Evolutionary conservation across 30 jellyfish, hydroid and myxozoan genomes (phyloP).

Genomic region (Pseudorhiza aurosa): DNA sequence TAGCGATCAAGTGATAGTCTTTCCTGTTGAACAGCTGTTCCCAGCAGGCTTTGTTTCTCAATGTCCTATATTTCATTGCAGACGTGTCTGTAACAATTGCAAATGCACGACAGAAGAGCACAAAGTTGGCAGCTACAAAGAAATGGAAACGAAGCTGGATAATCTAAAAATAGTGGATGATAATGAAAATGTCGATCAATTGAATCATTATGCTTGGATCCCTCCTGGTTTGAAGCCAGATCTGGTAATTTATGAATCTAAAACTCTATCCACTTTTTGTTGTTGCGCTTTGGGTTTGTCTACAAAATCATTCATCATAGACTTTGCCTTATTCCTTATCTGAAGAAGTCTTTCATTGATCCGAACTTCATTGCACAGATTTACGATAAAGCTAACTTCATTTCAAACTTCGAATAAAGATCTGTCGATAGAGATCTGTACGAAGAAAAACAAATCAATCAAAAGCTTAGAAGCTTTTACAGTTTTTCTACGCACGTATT

Average conservation of each 20-base stretch:
- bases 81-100: conserved; percentile 86
- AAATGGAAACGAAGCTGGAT: conserved; percentile 46
- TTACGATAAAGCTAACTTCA: no score
- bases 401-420: no score
- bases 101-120: conserved; percentile 86
- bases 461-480: no score
- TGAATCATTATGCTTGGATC: conserved; percentile 86
- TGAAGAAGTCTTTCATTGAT: no score
- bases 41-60: background rate
- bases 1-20: background rate
- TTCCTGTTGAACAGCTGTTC: conserved; percentile 26
- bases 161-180: conserved; percentile 57
- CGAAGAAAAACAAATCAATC: no score
- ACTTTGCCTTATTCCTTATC: no score
- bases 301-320: no score
- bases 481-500: no score
- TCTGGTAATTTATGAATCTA: conserved; percentile 60
- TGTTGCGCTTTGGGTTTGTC: no score
- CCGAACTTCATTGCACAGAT: no score
- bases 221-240: conserved; percentile 93
- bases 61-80: conserved; percentile 10
- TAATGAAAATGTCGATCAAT: conserved; percentile 33
- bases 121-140: conserved; percentile 58
- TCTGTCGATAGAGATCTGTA: no score
- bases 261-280: no score